Evolutionary conservation across 2,113 vertebrate species (phyloP).

Genomic region (Narcine bancroftii): DNA sequence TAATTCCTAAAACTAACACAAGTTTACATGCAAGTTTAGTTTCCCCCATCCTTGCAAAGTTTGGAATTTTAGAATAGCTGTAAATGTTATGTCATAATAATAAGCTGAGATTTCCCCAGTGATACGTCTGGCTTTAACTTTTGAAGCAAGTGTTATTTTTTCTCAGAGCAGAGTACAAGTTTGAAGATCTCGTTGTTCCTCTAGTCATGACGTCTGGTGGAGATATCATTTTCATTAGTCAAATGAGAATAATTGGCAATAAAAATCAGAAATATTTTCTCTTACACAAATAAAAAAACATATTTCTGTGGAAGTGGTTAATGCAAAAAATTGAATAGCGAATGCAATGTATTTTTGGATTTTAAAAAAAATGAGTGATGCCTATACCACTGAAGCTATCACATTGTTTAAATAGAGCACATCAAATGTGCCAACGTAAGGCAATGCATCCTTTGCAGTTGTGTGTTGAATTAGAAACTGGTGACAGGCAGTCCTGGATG

Average conservation of each 20-base stretch:
- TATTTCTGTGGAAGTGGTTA: neutral
- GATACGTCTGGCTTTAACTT: neutral
- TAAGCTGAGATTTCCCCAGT: too few species aligned
- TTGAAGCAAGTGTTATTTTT: neutral
- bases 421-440: neutral
- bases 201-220: neutral
- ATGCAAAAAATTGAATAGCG: neutral
- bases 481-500: neutral
- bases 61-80: too few species aligned
- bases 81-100: too few species aligned
- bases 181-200: slow-evolving; percentile 15
- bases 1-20: too few species aligned
- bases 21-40: too few species aligned
- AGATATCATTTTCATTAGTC: neutral
- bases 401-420: neutral
- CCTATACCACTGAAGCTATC: neutral
- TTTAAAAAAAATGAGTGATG: neutral
- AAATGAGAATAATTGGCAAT: neutral
- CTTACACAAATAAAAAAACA: neutral
- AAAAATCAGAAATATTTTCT: neutral
- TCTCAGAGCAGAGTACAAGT: neutral
- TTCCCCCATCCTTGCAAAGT: too few species aligned
- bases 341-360: slow-evolving; percentile 3
- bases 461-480: neutral
- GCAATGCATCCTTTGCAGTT: neutral